Conservation (phyloP, 2,797 vertebrate genomes). For the Sebastes taczanowskii region DNA sequence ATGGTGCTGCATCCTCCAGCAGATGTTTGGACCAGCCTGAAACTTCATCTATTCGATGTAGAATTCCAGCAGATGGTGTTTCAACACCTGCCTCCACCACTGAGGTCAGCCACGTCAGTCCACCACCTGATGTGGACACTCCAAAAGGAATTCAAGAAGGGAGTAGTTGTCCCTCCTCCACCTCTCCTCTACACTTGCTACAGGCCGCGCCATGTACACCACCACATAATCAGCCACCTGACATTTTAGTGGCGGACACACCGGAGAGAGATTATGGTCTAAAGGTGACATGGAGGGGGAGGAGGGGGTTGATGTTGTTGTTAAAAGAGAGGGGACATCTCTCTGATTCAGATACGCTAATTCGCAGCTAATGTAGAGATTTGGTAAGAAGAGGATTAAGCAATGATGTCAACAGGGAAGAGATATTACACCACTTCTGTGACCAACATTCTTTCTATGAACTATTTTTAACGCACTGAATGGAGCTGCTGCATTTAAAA, state of each 20-base stretch:
- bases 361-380: slow-evolving; percentile 60
- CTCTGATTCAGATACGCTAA: slow-evolving; percentile 74
- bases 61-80: slow-evolving; percentile 9
- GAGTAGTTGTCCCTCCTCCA: not conserved
- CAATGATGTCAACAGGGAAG: not conserved
- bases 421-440: not conserved
- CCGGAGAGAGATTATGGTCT: slow-evolving; percentile 90
- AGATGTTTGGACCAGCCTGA: slow-evolving; percentile 5
- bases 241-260: slow-evolving; percentile 86
- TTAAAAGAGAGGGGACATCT: slow-evolving; percentile 83
- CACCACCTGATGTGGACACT: slow-evolving; percentile 71
- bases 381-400: not conserved
- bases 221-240: slow-evolving; percentile 34
- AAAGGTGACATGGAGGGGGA: slow-evolving; percentile 89
- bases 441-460: not conserved
- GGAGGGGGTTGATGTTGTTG: slow-evolving; percentile 79
- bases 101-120: slow-evolving; percentile 18
- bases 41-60: slow-evolving; percentile 1
- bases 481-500: not conserved
- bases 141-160: slow-evolving; percentile 55
- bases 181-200: slow-evolving; percentile 28
- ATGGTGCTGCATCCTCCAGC: slow-evolving; percentile 8
- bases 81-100: slow-evolving; percentile 29
- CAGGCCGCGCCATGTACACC: slow-evolving; percentile 53
- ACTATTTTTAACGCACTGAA: not conserved